Conservation (phyloP, 2,113 vertebrate species). For the Saguinus midas region DNA sequence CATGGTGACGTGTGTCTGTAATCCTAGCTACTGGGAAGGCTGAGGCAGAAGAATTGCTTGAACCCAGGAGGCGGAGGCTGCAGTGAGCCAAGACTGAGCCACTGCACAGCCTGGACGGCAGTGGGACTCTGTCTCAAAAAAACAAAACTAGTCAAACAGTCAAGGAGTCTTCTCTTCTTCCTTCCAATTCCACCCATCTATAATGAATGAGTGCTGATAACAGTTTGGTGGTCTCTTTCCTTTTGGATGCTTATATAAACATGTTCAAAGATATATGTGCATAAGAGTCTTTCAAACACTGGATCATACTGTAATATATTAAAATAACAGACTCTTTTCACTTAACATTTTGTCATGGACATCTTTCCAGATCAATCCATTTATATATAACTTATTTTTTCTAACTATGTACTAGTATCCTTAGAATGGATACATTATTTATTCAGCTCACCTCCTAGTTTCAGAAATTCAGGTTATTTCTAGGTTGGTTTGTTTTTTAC, state of each 20-base stretch:
- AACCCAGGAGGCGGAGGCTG: too few relatives aligned
- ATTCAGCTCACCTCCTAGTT: slow-evolving; percentile 15
- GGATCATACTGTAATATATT: background rate
- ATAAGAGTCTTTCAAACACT: slow-evolving; percentile 30
- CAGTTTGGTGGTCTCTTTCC: background rate
- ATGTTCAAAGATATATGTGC: background rate
- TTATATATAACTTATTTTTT: slow-evolving; percentile 64
- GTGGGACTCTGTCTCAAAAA: too few relatives aligned
- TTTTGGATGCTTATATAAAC: background rate
- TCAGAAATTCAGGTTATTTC: background rate
- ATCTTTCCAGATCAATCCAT: background rate
- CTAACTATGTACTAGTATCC: slow-evolving; percentile 12
- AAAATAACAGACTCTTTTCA: background rate
- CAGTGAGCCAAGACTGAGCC: too few relatives aligned
- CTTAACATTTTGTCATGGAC: background rate
- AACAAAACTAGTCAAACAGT: background rate
- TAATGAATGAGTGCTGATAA: background rate
- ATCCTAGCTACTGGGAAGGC: too few relatives aligned
- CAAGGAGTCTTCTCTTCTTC: background rate
- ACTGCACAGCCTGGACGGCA: too few relatives aligned
- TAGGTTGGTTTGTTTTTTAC: background rate
- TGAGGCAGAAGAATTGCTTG: too few relatives aligned
- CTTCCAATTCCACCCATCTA: background rate
- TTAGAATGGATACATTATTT: slow-evolving; percentile 47
- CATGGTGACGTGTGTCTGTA: too few relatives aligned